These are phyloP conservation scores for Cephus runcator DNA, from an alignment of 2,888 invertebrate species.

Conservation along the genomic window DNA sequence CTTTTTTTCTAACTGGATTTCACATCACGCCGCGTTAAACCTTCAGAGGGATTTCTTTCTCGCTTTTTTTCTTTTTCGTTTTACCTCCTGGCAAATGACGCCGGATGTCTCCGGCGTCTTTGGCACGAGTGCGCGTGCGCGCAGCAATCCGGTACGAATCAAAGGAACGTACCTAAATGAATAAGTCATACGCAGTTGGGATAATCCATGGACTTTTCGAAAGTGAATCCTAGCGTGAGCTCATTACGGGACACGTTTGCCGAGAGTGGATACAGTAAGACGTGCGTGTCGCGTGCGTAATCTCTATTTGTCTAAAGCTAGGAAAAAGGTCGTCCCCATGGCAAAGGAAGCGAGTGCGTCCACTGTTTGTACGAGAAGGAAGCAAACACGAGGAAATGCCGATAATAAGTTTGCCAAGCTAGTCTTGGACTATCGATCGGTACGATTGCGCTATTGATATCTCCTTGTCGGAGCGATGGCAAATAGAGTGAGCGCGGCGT, in stretches of 20 bases:
- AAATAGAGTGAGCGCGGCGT: neutral
- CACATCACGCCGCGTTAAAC: neutral
- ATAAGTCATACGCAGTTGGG: neutral
- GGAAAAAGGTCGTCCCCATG: neutral
- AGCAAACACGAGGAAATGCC: neutral
- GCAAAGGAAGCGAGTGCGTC: neutral
- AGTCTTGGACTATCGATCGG: neutral
- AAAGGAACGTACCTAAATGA: neutral
- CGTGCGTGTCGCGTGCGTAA: constrained; percentile 2
- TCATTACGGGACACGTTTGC: constrained; percentile 1
- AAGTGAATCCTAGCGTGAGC: constrained; percentile 14
- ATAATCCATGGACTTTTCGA: constrained; percentile 4
- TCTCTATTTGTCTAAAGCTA: neutral
- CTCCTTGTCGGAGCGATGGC: neutral
- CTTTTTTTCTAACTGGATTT: constrained; percentile 12
- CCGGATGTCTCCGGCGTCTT: neutral
- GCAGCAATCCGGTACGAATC: neutral
- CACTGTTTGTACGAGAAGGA: neutral
- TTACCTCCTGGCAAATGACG: neutral
- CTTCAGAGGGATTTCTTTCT: neutral
- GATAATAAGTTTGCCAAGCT: neutral
- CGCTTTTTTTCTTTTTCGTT: neutral
- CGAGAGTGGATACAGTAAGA: constrained; percentile 3
- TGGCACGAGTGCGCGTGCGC: neutral
- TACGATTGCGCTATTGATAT: neutral